Conservation (phyloP, 2,888 invertebrate species). For the Lasiommata megera region DNA sequence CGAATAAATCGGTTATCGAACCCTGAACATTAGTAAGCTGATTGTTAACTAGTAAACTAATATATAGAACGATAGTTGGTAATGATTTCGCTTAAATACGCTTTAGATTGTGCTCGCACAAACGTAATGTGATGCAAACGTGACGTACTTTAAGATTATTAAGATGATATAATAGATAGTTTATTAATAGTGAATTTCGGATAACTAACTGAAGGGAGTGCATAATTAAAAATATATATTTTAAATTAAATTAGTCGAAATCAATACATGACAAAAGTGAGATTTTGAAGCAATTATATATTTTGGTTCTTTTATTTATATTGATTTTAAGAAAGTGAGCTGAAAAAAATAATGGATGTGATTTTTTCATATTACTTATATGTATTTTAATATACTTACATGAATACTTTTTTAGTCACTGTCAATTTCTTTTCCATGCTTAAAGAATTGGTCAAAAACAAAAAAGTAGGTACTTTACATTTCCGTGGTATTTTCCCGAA, state of each 20-base stretch:
- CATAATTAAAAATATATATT: neutral
- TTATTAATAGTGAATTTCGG: neutral
- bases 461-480: too few relatives aligned
- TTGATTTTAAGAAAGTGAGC: too few relatives aligned
- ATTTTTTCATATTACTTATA: too few relatives aligned
- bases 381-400: too few relatives aligned
- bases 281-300: too few relatives aligned
- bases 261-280: neutral
- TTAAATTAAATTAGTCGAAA: neutral
- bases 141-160: neutral
- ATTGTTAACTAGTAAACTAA: conserved; percentile 21
- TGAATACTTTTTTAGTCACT: too few relatives aligned
- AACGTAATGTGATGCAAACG: conserved; percentile 7
- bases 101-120: conserved; percentile 14
- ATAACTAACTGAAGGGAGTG: neutral
- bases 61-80: neutral
- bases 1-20: too few relatives aligned
- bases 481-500: too few relatives aligned
- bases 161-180: neutral
- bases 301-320: too few relatives aligned
- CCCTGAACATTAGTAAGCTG: neutral
- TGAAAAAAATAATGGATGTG: too few relatives aligned
- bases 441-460: too few relatives aligned
- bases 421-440: too few relatives aligned
- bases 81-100: neutral